Evolutionary conservation across 1,140 invertebrate species (phyloP).

Genomic region (Orussus abietinus): DNA sequence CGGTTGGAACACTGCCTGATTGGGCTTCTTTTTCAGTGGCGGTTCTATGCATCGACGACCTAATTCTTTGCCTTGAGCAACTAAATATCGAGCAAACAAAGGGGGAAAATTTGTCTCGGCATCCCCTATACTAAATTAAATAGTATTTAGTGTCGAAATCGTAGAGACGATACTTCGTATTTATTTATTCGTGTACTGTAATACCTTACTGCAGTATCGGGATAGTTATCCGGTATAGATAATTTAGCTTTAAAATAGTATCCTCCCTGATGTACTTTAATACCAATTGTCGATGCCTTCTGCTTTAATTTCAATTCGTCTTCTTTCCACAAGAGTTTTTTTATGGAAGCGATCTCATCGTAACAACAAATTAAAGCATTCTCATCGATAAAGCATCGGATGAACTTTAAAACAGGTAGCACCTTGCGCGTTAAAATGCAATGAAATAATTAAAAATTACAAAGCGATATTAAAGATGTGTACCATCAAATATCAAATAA

Average conservation of each 20-base stretch:
- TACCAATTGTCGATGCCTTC: slow-evolving; percentile 60
- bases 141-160: slow-evolving; percentile 1
- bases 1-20: slow-evolving; percentile 57
- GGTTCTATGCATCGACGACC: slow-evolving; percentile 68
- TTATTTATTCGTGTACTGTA: neutral
- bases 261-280: slow-evolving; percentile 58
- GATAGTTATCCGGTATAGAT: slow-evolving; percentile 66
- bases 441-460: slow-evolving; percentile 9
- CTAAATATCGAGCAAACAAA: slow-evolving; percentile 59
- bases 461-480: slow-evolving; percentile 10
- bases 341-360: slow-evolving; percentile 67
- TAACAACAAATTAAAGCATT: slow-evolving; percentile 72
- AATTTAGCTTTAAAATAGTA: slow-evolving; percentile 63
- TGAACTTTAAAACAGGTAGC: slow-evolving; percentile 58
- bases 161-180: neutral
- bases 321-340: slow-evolving; percentile 47
- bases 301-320: slow-evolving; percentile 69
- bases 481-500: neutral
- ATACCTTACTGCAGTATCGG: slow-evolving; percentile 56
- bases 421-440: no score
- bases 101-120: slow-evolving; percentile 66
- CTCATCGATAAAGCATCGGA: slow-evolving; percentile 66
- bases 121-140: slow-evolving; percentile 54
- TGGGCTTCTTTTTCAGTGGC: slow-evolving; percentile 56
- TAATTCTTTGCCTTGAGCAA: slow-evolving; percentile 66